A percentile compares a stretch with the other conserved stretches of the same genome.
phyloP scores from a whole-genome alignment of 2,797 vertebrate species.

The Scolopax rusticola region DNA sequence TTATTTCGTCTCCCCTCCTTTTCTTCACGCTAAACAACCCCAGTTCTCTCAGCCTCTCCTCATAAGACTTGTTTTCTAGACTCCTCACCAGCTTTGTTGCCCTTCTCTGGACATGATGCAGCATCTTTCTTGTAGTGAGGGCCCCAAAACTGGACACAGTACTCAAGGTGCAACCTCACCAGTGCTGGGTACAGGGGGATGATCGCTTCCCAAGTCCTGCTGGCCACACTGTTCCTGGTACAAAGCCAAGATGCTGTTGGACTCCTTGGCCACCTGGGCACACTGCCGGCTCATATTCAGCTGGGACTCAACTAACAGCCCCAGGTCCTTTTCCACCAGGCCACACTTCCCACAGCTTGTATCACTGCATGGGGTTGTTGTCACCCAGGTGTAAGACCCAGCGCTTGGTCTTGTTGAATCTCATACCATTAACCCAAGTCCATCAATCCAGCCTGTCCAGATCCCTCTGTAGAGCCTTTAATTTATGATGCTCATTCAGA shows the following conservation, averaged over 20 bases:
- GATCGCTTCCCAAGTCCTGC: neutral
- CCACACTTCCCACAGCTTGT: neutral
- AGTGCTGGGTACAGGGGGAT: neutral
- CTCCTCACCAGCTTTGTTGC: neutral
- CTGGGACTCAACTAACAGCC: neutral
- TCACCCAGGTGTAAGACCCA: neutral
- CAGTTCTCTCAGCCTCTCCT: neutral
- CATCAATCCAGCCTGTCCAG: neutral
- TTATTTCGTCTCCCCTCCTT: neutral
- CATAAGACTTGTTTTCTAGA: neutral
- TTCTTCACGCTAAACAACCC: neutral
- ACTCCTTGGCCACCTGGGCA: neutral
- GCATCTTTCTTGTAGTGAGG: neutral
- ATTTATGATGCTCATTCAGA: neutral
- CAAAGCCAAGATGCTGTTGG: neutral
- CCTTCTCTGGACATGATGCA: neutral
- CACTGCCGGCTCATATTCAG: neutral
- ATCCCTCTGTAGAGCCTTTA: neutral
- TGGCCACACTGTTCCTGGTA: neutral
- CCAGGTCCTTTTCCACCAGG: neutral
- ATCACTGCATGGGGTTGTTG: neutral
- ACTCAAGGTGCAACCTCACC: neutral
- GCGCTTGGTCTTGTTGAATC: neutral
- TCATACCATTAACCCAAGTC: neutral
- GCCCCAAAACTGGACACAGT: neutral